phyloP scores from a whole-genome alignment of 2,113 vertebrate genomes.

The Albula goreensis region DNA sequence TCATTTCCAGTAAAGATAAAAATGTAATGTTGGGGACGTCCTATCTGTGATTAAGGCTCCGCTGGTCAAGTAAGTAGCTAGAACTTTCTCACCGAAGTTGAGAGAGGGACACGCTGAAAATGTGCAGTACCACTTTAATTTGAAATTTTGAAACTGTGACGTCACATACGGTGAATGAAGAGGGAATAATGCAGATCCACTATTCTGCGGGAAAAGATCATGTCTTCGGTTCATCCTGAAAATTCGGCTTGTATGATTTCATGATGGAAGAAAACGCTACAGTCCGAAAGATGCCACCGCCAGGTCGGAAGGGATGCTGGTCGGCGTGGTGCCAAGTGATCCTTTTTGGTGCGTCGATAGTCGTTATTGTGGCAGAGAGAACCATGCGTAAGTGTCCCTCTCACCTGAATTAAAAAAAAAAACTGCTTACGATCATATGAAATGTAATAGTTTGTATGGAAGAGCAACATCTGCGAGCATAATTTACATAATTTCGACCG shows the following conservation, averaged over 20 bases:
- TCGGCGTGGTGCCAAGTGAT: slow-evolving; percentile 70
- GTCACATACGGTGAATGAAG: neutral
- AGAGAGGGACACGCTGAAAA: too few relatives aligned
- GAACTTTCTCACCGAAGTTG: too few relatives aligned
- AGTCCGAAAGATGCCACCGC: slow-evolving; percentile 58
- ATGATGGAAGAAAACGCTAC: slow-evolving; percentile 55
- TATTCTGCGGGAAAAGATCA: slow-evolving; percentile 18
- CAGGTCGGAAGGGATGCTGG: slow-evolving; percentile 64
- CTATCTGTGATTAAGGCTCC: neutral
- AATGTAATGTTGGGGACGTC: too few relatives aligned
- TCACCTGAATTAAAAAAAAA: neutral
- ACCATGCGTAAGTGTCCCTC: slow-evolving; percentile 68
- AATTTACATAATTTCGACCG: slow-evolving; percentile 3
- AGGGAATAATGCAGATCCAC: neutral
- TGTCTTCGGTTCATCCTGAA: neutral
- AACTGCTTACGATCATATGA: neutral
- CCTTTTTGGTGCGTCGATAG: slow-evolving; percentile 68
- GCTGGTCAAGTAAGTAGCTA: too few relatives aligned
- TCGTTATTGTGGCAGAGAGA: slow-evolving; percentile 72
- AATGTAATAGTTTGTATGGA: too few relatives aligned
- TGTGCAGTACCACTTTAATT: slow-evolving; percentile 3
- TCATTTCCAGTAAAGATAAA: too few relatives aligned
- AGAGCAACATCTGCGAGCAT: neutral
- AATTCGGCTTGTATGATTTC: neutral
- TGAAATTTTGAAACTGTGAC: slow-evolving; percentile 6